phyloP scores from a whole-genome alignment of 2,797 vertebrate genomes.

The Pagetopsis macropterus region DNA sequence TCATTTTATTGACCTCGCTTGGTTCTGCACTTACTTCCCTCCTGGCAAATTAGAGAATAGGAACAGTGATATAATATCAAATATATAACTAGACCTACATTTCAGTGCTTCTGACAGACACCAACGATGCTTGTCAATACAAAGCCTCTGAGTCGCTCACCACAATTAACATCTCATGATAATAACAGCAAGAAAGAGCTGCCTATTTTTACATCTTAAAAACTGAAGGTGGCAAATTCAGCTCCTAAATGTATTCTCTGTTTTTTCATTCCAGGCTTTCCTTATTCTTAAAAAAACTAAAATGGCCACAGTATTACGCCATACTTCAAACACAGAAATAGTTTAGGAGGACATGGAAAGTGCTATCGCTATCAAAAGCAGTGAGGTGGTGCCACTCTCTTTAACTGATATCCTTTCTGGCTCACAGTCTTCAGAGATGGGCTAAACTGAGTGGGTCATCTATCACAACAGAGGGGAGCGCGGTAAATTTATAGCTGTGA shows the following conservation, averaged over 20 bases:
- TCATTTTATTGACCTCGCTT: constrained; percentile 17
- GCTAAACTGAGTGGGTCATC: constrained; percentile 82
- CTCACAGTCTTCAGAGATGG: constrained; percentile 77
- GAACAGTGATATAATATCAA: neutral
- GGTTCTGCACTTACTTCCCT: constrained; percentile 3
- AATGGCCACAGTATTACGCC: neutral
- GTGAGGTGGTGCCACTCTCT: constrained; percentile 63
- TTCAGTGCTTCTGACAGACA: neutral
- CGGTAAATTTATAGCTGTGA: constrained; percentile 80
- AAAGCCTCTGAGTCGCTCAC: neutral
- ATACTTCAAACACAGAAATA: constrained; percentile 29
- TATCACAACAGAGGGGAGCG: constrained; percentile 78
- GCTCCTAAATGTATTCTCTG: constrained; percentile 7
- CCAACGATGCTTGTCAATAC: neutral
- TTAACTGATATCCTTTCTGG: constrained; percentile 70
- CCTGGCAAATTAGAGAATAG: constrained; percentile 15
- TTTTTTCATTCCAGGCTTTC: constrained; percentile 3
- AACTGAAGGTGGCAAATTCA: constrained; percentile 6
- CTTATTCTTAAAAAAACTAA: constrained; percentile 3
- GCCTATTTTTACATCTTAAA: constrained; percentile 7
- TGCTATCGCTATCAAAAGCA: constrained; percentile 36
- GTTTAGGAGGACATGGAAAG: constrained; percentile 62
- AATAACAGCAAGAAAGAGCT: neutral
- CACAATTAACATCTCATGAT: neutral
- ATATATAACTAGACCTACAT: neutral